A percentile compares a stretch with the other conserved stretches of the same genome.
Evolutionary conservation across 1,140 invertebrate species (phyloP).

Genomic region (Dendroctonus ponderosae): DNA sequence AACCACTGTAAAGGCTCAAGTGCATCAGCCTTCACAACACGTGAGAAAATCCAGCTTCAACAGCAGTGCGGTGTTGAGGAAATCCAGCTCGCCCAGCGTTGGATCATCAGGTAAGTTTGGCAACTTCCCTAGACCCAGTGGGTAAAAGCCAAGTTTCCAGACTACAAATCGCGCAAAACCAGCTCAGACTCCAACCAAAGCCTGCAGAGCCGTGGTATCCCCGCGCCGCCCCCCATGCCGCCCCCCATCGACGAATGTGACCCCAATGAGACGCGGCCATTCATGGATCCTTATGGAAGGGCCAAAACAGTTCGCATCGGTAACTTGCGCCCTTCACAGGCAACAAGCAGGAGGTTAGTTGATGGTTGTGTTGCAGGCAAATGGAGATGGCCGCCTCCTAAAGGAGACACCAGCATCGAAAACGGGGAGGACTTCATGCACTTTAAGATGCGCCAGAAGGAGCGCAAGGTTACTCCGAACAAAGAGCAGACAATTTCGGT

Average conservation of each 20-base stretch:
- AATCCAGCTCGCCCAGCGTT: constrained; percentile 46
- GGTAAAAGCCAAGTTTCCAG: constrained; percentile 14
- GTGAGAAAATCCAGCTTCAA: constrained; percentile 51
- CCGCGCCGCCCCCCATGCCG: constrained; percentile 81
- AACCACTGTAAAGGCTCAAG: constrained; percentile 54
- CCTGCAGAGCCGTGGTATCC: constrained; percentile 57
- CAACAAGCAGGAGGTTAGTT: not conserved
- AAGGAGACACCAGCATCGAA: constrained; percentile 67
- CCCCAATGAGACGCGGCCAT: constrained; percentile 74
- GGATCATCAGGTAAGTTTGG: constrained; percentile 27
- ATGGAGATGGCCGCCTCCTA: constrained; percentile 94
- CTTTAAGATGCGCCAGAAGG: constrained; percentile 83
- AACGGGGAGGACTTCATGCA: constrained; percentile 78
- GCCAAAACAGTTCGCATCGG: constrained; percentile 95
- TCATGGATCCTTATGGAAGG: constrained; percentile 86
- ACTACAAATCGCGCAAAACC: constrained; percentile 57
- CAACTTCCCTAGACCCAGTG: not conserved
- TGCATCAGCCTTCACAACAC: constrained; percentile 52
- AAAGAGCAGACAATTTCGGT: constrained; percentile 42
- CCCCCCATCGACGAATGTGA: constrained; percentile 76
- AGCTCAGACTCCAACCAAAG: constrained; percentile 59
- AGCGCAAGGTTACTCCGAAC: constrained; percentile 73
- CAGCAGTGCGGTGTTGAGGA: constrained; percentile 43
- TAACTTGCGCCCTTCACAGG: not conserved
- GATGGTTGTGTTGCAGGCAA: constrained; percentile 67